Evolutionary conservation across 2,113 vertebrate genomes (phyloP).

Genomic region (Mirza zaza): DNA sequence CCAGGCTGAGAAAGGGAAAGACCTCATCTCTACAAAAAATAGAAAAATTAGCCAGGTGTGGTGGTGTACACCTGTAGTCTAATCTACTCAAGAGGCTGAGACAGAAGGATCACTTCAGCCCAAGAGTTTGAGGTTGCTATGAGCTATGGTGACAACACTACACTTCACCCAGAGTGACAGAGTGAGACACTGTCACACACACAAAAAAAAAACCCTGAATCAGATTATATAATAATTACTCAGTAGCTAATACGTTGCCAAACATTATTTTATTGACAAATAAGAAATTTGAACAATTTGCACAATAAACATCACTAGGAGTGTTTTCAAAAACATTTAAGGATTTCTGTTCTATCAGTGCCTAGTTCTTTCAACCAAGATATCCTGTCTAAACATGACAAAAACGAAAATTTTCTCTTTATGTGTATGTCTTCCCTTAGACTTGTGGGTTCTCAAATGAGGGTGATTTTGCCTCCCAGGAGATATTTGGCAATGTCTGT

Average conservation of each 20-base stretch:
- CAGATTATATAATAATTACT: background rate
- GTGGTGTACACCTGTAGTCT: too few species aligned
- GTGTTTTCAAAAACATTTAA: background rate
- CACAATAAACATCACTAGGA: background rate
- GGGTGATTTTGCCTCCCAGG: background rate
- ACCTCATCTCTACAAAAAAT: too few species aligned
- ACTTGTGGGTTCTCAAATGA: background rate
- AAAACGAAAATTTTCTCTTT: background rate
- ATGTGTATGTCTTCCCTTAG: background rate
- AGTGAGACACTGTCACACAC: too few species aligned
- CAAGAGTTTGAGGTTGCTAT: too few species aligned
- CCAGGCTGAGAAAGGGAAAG: too few species aligned
- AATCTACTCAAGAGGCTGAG: too few species aligned
- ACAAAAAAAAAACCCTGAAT: conserved; percentile 3
- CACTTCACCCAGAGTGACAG: too few species aligned
- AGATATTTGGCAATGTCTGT: background rate
- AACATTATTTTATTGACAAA: background rate
- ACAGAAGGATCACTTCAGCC: too few species aligned
- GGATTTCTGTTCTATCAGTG: background rate
- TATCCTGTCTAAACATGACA: background rate
- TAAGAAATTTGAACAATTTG: background rate
- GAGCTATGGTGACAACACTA: too few species aligned
- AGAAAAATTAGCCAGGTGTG: too few species aligned
- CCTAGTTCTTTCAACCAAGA: background rate
- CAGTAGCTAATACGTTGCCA: background rate